Evolutionary conservation across 2,113 vertebrate species (phyloP), one percentile per base, ranked within the genome.

Genomic region (Seriola quinqueradiata): DNA sequence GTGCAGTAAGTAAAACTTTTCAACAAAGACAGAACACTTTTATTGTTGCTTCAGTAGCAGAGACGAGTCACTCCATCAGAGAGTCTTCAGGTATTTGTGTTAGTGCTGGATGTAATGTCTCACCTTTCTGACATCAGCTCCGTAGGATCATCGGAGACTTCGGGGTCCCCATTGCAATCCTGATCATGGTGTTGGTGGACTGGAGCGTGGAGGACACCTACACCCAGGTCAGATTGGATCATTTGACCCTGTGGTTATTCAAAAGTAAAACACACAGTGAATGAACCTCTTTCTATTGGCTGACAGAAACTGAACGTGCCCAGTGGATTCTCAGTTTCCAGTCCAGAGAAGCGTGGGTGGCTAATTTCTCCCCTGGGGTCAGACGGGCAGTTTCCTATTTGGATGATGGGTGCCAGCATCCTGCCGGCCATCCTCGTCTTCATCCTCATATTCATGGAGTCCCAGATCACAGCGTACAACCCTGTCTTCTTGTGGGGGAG

Each of bases 361-460:
- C 85, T 98, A 70, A 95, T 99, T 79, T 97, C 97, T 80, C 98
- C 97, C 3, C 87, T 99, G 63, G 98, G 98, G 0, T 88, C 94
- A 4, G 84, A 90, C 0, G 92, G 84, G 0, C n/a, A 91, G 68
- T 99, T 99, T 83, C 98, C 98, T 0, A 84, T 98, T 61, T 99
- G 98, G 98, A 98, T 99, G 97, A 98, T 99, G 98, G 95, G 95
- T 0, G 97, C 97, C 79, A 97, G 97, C 0, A 87, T 95, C 71
- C 95, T 99, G 61, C 98, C 98, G 0, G 98, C 97, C 1, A 1
- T 98, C 48, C 94, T 99, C 0, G 97, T 99, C 92, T 99, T 98
- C 90, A 99, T 99, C 82, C 97, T 99, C 55, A 97, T 99, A 92
- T 99, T 99, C 92, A 99, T 99, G 98, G 98, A 99, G 93, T 99